These are phyloP conservation scores for Ascaphus truei DNA, from an alignment of 2,113 vertebrate genomes.

Conservation along the genomic window DNA sequence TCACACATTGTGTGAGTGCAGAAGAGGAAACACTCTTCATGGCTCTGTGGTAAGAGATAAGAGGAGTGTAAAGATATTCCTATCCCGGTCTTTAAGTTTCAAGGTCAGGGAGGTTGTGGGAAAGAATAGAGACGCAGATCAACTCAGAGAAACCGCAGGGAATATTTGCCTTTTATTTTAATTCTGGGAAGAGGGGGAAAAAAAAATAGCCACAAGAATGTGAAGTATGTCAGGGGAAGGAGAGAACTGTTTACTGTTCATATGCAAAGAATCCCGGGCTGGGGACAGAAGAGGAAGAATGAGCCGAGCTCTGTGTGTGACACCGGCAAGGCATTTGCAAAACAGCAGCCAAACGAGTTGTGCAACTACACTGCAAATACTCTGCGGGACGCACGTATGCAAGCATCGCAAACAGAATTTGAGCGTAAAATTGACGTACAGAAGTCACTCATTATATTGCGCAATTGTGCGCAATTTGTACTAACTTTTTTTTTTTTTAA, in stretches of 20 bases:
- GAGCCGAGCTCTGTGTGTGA: conserved; percentile 33
- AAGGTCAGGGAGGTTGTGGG: conserved; percentile 31
- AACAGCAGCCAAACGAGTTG: conserved; percentile 5
- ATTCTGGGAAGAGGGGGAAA: conserved; percentile 29
- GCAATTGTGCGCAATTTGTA: too few species aligned
- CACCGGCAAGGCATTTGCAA: not conserved
- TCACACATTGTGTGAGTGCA: not conserved
- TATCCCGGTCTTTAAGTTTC: not conserved
- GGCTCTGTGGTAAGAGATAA: not conserved
- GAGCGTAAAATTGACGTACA: too few species aligned
- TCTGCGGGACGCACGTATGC: not conserved
- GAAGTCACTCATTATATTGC: too few species aligned
- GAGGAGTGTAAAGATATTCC: conserved; percentile 1
- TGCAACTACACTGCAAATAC: not conserved
- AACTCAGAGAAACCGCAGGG: conserved; percentile 10
- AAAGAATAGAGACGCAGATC: conserved; percentile 23
- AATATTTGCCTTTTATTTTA: conserved; percentile 21
- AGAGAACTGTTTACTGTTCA: conserved; percentile 35
- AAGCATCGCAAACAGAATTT: too few species aligned
- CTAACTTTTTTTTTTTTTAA: too few species aligned
- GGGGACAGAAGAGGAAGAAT: conserved; percentile 32
- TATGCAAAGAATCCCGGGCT: conserved; percentile 33
- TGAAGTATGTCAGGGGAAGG: conserved; percentile 37
- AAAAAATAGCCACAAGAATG: conserved; percentile 32
- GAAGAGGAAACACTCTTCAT: not conserved